Base-by-base conservation (phyloP, 2,888 invertebrate genomes). In the Terebella lapidaria region DNA sequence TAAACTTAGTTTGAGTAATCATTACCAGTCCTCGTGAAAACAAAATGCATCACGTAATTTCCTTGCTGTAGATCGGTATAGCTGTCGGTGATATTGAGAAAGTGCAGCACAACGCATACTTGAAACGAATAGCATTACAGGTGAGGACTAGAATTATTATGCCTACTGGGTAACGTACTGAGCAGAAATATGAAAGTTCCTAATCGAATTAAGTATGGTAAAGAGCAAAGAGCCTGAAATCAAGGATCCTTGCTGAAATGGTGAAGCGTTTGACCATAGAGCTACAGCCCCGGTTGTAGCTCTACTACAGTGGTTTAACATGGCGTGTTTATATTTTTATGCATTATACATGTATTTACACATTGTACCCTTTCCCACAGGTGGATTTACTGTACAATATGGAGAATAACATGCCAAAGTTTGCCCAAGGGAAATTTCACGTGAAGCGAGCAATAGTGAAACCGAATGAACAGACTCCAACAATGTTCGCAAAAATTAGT, bases 31-130 rank as follows among this genome's bases (percentile, higher is more conserved):
- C n/a, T 35, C n/a, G 42, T 35, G n/a, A 15, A 35, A 35, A 35
- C 10, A 35, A 35, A 35, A 10, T 15, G n/a, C 42, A 15, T 35
- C 42, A 35, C n/a, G n/a, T 35, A 35, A 35, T n/a, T 35, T 35
- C 42, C n/a, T n/a, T 15, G 42, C 42, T 35, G 10, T 59, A 76
- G 76, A 73, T 75, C 56, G 76, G 76, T 68, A 69, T 75, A 25
- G 76, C 76, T 25, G 75, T 76, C 2, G 76, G 76, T 26, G 76
- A 76, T 54, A 76, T 75, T 55, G 73, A 71, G 30, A 73, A 72
- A 59, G 71, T 76, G 30, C 73, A 75, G 63, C 71, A 71, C 46
- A 70, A 70, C 29, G 75, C 76, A 1, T 75, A 75, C 62, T 60
- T 76, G 47, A 71, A 70, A 42, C 64, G 74, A 54, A 69, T 76